Evolutionary conservation across 2,888 invertebrate species (phyloP), one percentile per base, ranked within the genome.

Genomic region (Mamestra brassicae): DNA sequence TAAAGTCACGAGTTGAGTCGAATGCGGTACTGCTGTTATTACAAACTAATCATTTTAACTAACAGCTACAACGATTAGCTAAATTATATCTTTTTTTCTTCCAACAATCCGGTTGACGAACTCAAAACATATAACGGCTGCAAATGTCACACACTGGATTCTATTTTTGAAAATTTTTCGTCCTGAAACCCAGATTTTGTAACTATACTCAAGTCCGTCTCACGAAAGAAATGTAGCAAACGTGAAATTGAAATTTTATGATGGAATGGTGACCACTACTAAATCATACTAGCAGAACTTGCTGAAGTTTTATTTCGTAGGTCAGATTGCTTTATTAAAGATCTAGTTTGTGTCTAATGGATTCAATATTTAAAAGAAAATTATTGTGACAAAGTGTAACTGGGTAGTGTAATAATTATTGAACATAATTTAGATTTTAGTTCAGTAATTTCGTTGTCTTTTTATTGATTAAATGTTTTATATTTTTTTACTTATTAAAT

Each of bases 51-150:
- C 86, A 87, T 87, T 85, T 73, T 86, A 80, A 65, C 7, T 67
- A 71, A 61, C 66, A 67, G 36, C 10, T 63, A 73, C 11, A 67
- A 55, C 57, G 50, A 61, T 54, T 62, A 60, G 10, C 2, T 45
- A 81, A 78, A 78, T 64, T 61, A 78, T 15, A 73, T 38, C 45
- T 74, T 76, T 78, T 84, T 85, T 82, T 71, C 62, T 80, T 63
- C 66, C 38, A 65, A 66, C 60, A 57, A 58, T 72, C 65, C 58
- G 42, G 76, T 71, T 71, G 76, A 74, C 74, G 85, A 86, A 86
- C 87, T 89, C 89, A 92, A 95, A 94, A 94, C 91, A 94, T 90
- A 26, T 93, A 96, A 95, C 95, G 95, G 95, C 89, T 88, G 81
- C 78, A 90, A 80, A 84, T 75, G 94, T 94, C 94, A 94, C 94